These are phyloP conservation scores for Laothoe populi DNA, from an alignment of 2,888 invertebrate species.

Conservation along the genomic window DNA sequence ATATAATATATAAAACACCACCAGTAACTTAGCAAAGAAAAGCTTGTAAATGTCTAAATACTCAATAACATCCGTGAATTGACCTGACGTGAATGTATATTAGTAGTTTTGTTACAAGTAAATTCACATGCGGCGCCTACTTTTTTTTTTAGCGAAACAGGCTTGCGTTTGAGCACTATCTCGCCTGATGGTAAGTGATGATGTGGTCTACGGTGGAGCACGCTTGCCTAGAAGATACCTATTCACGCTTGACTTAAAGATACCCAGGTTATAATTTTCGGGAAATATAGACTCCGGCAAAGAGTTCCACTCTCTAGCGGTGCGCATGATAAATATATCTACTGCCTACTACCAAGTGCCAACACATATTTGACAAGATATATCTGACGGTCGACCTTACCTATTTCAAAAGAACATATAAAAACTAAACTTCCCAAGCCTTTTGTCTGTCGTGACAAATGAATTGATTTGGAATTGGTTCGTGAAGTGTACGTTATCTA, in stretches of 20 bases:
- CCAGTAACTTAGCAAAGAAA: constrained; percentile 1
- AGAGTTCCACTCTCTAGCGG: no score
- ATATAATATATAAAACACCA: constrained; percentile 9
- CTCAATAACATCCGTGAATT: background rate
- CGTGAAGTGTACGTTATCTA: background rate
- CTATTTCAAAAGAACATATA: constrained; percentile 1
- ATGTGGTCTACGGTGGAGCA: no score
- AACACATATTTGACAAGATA: background rate
- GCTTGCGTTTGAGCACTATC: no score
- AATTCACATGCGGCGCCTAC: background rate
- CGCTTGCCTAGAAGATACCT: no score
- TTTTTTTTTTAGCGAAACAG: no score
- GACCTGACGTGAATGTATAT: background rate
- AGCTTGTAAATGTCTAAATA: background rate
- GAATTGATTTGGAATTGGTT: background rate
- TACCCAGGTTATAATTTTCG: no score
- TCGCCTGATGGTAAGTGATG: no score
- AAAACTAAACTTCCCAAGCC: constrained; percentile 12
- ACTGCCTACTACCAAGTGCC: background rate
- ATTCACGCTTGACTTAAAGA: no score
- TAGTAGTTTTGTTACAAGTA: background rate
- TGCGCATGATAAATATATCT: no score
- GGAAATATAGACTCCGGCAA: no score
- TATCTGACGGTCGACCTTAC: background rate
- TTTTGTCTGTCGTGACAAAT: background rate